Evolutionary conservation across 53 echinoderm and acorn worm genomes (phyloP).

Genomic region (Astropecten irregularis): DNA sequence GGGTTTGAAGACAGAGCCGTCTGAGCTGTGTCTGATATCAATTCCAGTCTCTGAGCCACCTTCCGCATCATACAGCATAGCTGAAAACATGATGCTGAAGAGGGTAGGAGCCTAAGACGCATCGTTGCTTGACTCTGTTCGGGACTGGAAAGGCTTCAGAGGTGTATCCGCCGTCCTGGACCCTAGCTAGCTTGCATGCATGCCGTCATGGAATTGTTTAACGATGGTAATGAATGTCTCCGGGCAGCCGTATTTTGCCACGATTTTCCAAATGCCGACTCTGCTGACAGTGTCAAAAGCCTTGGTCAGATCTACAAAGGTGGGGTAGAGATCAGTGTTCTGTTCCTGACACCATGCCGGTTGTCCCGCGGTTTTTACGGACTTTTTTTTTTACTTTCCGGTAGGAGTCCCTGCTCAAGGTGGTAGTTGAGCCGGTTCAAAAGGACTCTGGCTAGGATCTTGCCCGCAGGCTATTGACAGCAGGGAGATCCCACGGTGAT

Average conservation of each 20-base stretch:
- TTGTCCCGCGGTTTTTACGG: not conserved
- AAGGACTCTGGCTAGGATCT: not conserved
- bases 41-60: not conserved
- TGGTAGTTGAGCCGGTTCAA: not conserved
- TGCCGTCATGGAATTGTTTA: no score
- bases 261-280: no score
- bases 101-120: constrained; percentile 5
- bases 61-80: not conserved
- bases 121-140: not conserved
- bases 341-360: constrained; percentile 8
- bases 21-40: not conserved
- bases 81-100: constrained; percentile 8
- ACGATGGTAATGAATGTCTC: no score
- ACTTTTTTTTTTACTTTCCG: constrained; percentile 20
- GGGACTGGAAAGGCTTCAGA: no score
- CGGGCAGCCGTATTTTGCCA: no score
- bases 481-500: not conserved
- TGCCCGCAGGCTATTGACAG: not conserved
- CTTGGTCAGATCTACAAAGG: not conserved
- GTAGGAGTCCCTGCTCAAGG: constrained; percentile 2
- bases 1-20: not conserved
- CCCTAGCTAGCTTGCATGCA: no score
- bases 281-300: no score
- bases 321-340: not conserved
- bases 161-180: no score